phyloP scores from a whole-genome alignment of 2,888 invertebrate genomes.

The Acanthosepion lycidas region DNA sequence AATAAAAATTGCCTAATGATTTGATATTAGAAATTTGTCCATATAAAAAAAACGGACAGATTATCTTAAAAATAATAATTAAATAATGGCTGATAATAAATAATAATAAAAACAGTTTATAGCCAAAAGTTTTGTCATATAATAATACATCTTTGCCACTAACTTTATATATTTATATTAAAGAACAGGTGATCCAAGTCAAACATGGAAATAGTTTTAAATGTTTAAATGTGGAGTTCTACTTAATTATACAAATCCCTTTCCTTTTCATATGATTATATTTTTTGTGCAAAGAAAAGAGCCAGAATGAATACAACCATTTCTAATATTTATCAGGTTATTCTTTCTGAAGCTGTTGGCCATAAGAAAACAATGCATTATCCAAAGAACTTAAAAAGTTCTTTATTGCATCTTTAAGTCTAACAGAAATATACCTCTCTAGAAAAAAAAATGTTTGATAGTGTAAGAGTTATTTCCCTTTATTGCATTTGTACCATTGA shows the following conservation, averaged over 20 bases:
- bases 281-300: too few species aligned
- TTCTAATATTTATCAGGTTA: too few species aligned
- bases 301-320: too few species aligned
- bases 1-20: background rate
- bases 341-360: too few species aligned
- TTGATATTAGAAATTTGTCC: background rate
- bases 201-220: background rate
- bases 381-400: too few species aligned
- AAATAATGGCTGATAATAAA: background rate
- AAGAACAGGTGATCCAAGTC: background rate
- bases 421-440: too few species aligned
- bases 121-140: background rate
- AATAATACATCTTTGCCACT: background rate
- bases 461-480: constrained; percentile 22
- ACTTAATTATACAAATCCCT: too few species aligned
- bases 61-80: background rate
- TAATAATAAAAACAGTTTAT: background rate
- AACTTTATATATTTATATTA: too few species aligned
- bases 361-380: too few species aligned
- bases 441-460: background rate
- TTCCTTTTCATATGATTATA: too few species aligned
- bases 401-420: too few species aligned
- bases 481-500: background rate
- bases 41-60: background rate
- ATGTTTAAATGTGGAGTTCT: too few species aligned